Conservation (phyloP, 2,797 vertebrate species). For the Semotilus atromaculatus region DNA sequence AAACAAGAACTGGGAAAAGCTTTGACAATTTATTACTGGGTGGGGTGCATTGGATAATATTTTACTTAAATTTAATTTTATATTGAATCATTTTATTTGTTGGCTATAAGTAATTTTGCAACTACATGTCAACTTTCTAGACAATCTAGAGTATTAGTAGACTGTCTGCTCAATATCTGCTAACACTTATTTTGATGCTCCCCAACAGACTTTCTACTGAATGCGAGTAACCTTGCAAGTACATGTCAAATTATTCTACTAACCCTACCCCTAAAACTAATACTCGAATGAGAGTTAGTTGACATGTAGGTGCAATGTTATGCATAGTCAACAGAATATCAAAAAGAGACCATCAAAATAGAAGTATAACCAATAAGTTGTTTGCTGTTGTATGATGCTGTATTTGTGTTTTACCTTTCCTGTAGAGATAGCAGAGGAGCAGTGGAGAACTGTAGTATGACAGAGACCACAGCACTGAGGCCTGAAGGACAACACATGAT, state of each 20-base stretch:
- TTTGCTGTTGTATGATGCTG: not conserved
- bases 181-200: not conserved
- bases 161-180: not conserved
- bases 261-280: not conserved
- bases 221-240: not conserved
- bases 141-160: not conserved
- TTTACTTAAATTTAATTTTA: not conserved
- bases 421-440: slow-evolving; percentile 88
- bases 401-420: slow-evolving; percentile 83
- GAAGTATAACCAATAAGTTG: not conserved
- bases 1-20: not conserved
- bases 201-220: not conserved
- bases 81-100: not conserved
- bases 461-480: slow-evolving; percentile 88
- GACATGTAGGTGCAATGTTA: not conserved
- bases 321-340: not conserved
- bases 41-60: not conserved
- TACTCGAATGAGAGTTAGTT: not conserved
- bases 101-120: not conserved
- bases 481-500: slow-evolving; percentile 70
- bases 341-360: not conserved
- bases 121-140: not conserved
- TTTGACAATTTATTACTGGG: not conserved
- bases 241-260: not conserved
- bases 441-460: slow-evolving; percentile 92